Evolutionary conservation across 2,113 vertebrate genomes (phyloP).

Genomic region (Oryzias javanicus): DNA sequence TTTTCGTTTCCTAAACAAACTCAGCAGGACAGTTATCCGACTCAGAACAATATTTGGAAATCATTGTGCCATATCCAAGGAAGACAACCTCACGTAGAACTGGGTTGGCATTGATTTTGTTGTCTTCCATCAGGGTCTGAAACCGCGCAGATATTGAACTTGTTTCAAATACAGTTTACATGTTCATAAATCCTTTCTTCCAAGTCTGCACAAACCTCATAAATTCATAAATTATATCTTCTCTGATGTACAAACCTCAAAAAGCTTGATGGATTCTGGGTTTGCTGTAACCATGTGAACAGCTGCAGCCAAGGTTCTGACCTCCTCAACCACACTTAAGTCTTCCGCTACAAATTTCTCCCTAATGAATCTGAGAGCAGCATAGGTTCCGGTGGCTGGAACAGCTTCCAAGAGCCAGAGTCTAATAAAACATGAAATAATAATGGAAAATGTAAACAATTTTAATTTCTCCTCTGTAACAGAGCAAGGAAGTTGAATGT

Average conservation of each 20-base stretch:
- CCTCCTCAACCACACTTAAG: constrained; percentile 62
- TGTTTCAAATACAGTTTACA: neutral
- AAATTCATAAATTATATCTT: neutral
- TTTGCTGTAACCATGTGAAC: constrained; percentile 76
- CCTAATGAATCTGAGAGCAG: constrained; percentile 75
- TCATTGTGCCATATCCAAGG: constrained; percentile 79
- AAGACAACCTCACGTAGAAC: constrained; percentile 68
- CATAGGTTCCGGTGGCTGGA: constrained; percentile 65
- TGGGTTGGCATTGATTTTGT: constrained; percentile 59
- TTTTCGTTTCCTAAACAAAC: constrained; percentile 55
- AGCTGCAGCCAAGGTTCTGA: constrained; percentile 69
- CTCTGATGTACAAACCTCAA: constrained; percentile 64
- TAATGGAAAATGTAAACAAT: neutral
- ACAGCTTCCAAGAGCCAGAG: constrained; percentile 79
- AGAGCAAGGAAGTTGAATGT: neutral
- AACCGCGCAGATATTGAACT: constrained; percentile 4
- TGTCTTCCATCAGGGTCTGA: constrained; percentile 69
- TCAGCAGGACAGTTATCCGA: constrained; percentile 50
- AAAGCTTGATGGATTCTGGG: constrained; percentile 66
- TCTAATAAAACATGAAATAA: constrained; percentile 53
- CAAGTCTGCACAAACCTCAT: no score
- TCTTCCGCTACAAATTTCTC: constrained; percentile 69
- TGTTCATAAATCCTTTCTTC: no score
- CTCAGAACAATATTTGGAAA: constrained; percentile 75
- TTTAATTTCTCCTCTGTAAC: no score